A percentile compares a stretch with the other conserved stretches of the same genome.
phyloP scores from a whole-genome alignment of 92 coral and sea anemone genomes.

The Metridium senile region DNA sequence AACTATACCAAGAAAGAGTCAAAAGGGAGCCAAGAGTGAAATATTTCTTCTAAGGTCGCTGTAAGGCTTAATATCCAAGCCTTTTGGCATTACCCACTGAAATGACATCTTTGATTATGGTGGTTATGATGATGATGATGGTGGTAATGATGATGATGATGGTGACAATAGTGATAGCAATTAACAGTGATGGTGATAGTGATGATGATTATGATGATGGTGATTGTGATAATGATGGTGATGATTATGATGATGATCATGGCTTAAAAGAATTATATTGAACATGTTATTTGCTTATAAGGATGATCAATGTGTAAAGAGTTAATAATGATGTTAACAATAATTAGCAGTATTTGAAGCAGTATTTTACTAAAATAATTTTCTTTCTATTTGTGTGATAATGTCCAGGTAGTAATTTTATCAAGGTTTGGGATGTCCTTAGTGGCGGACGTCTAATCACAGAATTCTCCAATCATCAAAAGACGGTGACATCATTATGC shows the following conservation, averaged over 20 bases:
- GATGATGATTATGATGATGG: background rate
- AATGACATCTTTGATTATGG: conserved; percentile 23
- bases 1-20: conserved; percentile 59
- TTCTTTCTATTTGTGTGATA: background rate
- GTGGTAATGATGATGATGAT: background rate
- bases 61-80: conserved; percentile 40
- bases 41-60: conserved; percentile 68
- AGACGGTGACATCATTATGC: conserved; percentile 91
- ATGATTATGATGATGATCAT: too few relatives aligned
- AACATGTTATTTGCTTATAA: too few relatives aligned
- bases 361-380: too few relatives aligned
- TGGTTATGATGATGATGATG: background rate
- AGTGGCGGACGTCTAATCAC: conserved; percentile 91
- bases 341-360: too few relatives aligned
- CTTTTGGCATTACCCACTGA: conserved; percentile 75
- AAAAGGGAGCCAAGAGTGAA: conserved; percentile 69
- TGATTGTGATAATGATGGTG: too few relatives aligned
- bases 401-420: conserved; percentile 78
- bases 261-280: too few relatives aligned
- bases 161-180: background rate
- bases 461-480: conserved; percentile 95
- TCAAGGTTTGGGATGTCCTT: conserved; percentile 94
- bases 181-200: background rate
- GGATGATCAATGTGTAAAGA: too few relatives aligned
- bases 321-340: too few relatives aligned